A percentile compares a stretch with the other conserved stretches of the same genome.
Evolutionary conservation across 2,797 vertebrate genomes (phyloP).

Genomic region (Pipistrellus pipistrellus): DNA sequence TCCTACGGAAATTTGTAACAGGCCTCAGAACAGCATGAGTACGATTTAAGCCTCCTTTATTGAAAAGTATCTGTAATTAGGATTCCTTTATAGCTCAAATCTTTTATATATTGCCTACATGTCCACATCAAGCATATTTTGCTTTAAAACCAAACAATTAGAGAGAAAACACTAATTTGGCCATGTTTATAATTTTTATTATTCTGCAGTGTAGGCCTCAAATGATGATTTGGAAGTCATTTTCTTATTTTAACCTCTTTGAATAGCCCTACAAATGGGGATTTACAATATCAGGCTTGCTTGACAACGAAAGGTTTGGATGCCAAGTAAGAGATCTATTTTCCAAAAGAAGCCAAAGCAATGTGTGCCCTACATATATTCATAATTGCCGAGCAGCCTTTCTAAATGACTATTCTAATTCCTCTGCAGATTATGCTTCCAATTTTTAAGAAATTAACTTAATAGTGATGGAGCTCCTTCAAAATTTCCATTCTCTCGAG

Average conservation of each 20-base stretch:
- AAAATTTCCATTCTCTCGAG: slow-evolving; percentile 43
- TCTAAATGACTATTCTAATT: slow-evolving; percentile 74
- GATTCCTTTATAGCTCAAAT: background rate
- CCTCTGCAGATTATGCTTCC: slow-evolving; percentile 56
- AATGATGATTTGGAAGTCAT: slow-evolving; percentile 71
- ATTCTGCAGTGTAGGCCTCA: background rate
- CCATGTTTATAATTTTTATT: slow-evolving; percentile 63
- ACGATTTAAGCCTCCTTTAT: slow-evolving; percentile 4
- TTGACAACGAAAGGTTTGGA: background rate
- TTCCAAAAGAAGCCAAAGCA: slow-evolving; percentile 57
- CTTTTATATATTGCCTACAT: slow-evolving; percentile 26
- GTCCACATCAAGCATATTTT: slow-evolving; percentile 63
- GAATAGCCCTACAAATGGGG: background rate
- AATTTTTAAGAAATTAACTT: slow-evolving; percentile 72
- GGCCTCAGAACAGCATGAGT: background rate
- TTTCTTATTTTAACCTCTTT: slow-evolving; percentile 62
- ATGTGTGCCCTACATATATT: background rate
- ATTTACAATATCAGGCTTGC: background rate
- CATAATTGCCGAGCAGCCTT: slow-evolving; percentile 55
- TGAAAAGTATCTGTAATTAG: slow-evolving; percentile 52
- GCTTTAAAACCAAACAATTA: slow-evolving; percentile 68
- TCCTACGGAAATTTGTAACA: slow-evolving; percentile 32
- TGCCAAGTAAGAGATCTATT: slow-evolving; percentile 68
- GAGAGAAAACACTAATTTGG: slow-evolving; percentile 30
- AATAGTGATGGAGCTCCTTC: slow-evolving; percentile 48